Percentiles rank a stretch among this genome's conserved stretches.
These are phyloP conservation scores for Pelusios castaneus DNA, from an alignment of 2,113 vertebrate genomes.

Conservation along the genomic window DNA sequence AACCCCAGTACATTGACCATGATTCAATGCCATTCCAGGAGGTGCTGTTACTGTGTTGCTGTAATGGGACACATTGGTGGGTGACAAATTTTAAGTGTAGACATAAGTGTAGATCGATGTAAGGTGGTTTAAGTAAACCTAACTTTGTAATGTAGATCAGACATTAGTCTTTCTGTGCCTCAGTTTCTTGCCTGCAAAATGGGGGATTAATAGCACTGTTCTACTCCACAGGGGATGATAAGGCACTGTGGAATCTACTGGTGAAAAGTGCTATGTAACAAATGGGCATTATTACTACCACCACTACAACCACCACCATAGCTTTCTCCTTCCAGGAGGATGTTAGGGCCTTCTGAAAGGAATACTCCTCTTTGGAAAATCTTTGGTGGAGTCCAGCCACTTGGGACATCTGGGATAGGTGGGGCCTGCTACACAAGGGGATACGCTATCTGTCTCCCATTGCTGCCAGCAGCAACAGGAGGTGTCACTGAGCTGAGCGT, in stretches of 20 bases:
- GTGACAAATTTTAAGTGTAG: too few species aligned
- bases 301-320: not conserved
- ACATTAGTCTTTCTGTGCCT: too few species aligned
- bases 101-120: too few species aligned
- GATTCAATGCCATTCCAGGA: too few species aligned
- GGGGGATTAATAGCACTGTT: not conserved
- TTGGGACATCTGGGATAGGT: not conserved
- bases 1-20: too few species aligned
- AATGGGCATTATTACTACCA: not conserved
- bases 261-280: not conserved
- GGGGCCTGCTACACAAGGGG: fast-evolving
- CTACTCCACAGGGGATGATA: not conserved
- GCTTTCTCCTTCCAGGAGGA: not conserved
- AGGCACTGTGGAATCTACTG: not conserved
- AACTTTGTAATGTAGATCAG: too few species aligned
- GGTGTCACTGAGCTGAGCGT: not conserved
- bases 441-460: not conserved
- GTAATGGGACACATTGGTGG: too few species aligned
- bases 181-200: not conserved
- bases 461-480: not conserved
- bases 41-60: too few species aligned
- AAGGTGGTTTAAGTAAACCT: too few species aligned
- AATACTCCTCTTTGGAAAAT: not conserved
- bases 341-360: not conserved
- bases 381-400: not conserved